Conservation (phyloP, 2,888 invertebrate species). For the Drosophila ustulata region DNA sequence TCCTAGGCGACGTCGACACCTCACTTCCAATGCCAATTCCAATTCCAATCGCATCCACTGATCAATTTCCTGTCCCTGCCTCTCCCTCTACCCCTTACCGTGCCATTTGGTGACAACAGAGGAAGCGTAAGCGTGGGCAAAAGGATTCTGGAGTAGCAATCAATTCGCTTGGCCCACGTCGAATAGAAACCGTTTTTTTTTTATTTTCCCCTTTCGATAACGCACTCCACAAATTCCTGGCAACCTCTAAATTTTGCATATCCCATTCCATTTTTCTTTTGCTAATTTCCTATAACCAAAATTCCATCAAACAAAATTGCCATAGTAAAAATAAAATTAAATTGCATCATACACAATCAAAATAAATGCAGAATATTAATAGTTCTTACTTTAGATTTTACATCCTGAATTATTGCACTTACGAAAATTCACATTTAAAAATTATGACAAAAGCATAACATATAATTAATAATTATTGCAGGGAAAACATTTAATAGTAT, state of each 20-base stretch:
- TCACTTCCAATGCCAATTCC: not conserved
- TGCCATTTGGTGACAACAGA: slow-evolving; percentile 33
- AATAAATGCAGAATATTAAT: slow-evolving; percentile 42
- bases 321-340: slow-evolving; percentile 43
- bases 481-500: not conserved
- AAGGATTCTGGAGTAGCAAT: slow-evolving; percentile 30
- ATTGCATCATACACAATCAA: slow-evolving; percentile 57
- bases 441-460: too few species aligned
- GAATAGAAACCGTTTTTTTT: slow-evolving; percentile 51
- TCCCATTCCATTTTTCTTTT: not conserved
- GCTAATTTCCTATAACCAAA: slow-evolving; percentile 11
- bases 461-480: too few species aligned
- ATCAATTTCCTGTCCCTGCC: not conserved
- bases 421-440: too few species aligned
- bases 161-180: slow-evolving; percentile 52
- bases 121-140: slow-evolving; percentile 56
- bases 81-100: not conserved
- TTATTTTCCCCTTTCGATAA: slow-evolving; percentile 35
- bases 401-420: not conserved
- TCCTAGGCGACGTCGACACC: slow-evolving; percentile 39
- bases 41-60: slow-evolving; percentile 8
- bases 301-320: slow-evolving; percentile 50
- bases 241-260: slow-evolving; percentile 28
- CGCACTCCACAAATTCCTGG: slow-evolving; percentile 25
- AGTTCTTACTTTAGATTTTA: not conserved